These are phyloP conservation scores for Listronotus bonariensis DNA, from an alignment of 1,140 invertebrate species.

Conservation along the genomic window DNA sequence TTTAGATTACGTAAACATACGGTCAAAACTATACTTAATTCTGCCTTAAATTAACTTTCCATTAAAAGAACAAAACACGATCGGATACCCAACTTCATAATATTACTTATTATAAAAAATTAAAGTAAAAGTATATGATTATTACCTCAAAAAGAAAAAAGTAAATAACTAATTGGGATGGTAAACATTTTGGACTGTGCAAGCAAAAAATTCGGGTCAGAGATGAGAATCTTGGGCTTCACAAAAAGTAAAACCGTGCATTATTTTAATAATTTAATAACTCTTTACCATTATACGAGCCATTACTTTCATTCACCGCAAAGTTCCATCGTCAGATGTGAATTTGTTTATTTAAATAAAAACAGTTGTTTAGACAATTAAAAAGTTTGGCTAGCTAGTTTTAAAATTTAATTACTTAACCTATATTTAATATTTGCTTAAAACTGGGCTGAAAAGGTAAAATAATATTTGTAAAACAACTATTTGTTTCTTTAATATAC, in stretches of 20 bases:
- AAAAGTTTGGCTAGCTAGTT: not conserved
- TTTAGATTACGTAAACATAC: not conserved
- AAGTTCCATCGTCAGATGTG: not conserved
- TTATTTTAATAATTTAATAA: slow-evolving; percentile 11
- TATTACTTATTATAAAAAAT: slow-evolving; percentile 3
- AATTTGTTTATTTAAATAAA: not conserved
- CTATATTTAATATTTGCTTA: too few relatives aligned
- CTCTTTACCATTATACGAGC: not conserved
- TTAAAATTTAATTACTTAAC: not conserved
- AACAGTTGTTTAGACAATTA: not conserved
- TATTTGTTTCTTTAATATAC: too few relatives aligned
- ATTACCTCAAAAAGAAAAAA: slow-evolving; percentile 6
- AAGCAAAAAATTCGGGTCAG: slow-evolving; percentile 21
- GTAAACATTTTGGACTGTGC: not conserved
- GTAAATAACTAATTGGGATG: slow-evolving; percentile 12
- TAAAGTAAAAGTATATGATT: slow-evolving; percentile 24
- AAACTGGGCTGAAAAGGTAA: too few relatives aligned
- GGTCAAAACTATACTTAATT: slow-evolving; percentile 4
- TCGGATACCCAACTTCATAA: slow-evolving; percentile 8
- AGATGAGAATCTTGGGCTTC: slow-evolving; percentile 5
- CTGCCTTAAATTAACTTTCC: slow-evolving; percentile 19
- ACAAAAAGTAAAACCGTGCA: slow-evolving; percentile 18
- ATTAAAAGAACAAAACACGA: slow-evolving; percentile 7
- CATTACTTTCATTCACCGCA: slow-evolving; percentile 20
- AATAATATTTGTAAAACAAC: too few relatives aligned